Conservation (phyloP, 2,797 vertebrate genomes). For the Nannoperca obscura region DNA sequence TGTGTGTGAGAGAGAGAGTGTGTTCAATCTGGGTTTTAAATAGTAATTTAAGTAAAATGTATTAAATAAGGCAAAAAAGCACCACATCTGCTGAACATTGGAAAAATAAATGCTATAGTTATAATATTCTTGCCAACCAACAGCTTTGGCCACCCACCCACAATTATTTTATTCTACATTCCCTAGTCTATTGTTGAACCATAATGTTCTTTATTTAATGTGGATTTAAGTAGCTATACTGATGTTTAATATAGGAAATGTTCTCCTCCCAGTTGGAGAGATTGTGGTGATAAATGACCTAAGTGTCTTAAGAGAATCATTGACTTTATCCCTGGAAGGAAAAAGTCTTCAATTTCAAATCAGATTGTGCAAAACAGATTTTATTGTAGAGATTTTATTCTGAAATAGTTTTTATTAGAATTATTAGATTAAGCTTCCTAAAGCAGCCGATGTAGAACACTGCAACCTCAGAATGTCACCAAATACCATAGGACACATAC, state of each 20-base stretch:
- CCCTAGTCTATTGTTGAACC: background rate
- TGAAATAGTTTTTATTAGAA: background rate
- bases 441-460: background rate
- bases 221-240: background rate
- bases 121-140: background rate
- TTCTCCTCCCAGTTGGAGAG: background rate
- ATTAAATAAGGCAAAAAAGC: no score
- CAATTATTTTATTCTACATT: background rate
- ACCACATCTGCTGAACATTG: background rate
- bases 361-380: no score
- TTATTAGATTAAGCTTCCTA: background rate
- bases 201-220: background rate
- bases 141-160: background rate
- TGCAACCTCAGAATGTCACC: slow-evolving; percentile 17
- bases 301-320: background rate
- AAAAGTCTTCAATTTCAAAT: no score
- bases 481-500: background rate
- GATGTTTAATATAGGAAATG: background rate
- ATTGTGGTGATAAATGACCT: background rate
- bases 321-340: background rate
- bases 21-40: no score
- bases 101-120: background rate
- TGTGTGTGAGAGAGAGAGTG: no score
- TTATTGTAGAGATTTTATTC: background rate
- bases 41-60: no score